Evolutionary conservation across 2,888 invertebrate genomes (phyloP).

Genomic region (Mimas tiliae): DNA sequence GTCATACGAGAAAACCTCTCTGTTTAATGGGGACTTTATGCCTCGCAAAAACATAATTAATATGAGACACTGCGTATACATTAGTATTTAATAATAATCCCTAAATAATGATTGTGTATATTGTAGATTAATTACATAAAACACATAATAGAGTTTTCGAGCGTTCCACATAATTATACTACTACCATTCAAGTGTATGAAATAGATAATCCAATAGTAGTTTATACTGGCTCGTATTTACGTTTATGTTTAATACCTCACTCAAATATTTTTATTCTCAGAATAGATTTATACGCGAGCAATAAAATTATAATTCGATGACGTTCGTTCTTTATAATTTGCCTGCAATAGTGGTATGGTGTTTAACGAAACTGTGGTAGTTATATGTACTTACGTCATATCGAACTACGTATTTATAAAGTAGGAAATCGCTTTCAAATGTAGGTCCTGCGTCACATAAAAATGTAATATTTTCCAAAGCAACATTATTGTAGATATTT

Average conservation of each 20-base stretch:
- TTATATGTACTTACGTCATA: slow-evolving; percentile 9
- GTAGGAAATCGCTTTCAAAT: slow-evolving; percentile 29
- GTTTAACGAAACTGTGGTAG: slow-evolving; percentile 13
- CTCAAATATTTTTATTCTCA: not conserved
- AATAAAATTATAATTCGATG: slow-evolving; percentile 7
- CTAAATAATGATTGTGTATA: not conserved
- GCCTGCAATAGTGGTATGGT: not conserved
- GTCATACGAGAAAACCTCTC: no score
- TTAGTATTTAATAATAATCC: slow-evolving; percentile 9
- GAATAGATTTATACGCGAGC: slow-evolving; percentile 6
- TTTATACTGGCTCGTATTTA: not conserved
- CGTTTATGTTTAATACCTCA: not conserved
- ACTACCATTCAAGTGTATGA: not conserved
- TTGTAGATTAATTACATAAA: not conserved
- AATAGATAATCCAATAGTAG: no score
- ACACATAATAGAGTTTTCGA: not conserved
- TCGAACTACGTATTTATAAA: slow-evolving; percentile 30
- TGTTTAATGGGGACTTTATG: no score
- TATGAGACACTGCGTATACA: slow-evolving; percentile 7
- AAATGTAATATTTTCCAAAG: not conserved
- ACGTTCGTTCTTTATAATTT: not conserved
- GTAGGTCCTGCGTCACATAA: slow-evolving; percentile 32
- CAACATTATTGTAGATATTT: not conserved
- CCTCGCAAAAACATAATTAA: no score
- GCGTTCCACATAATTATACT: not conserved